Evolutionary conservation across 37 sponge, comb jelly and placozoan genomes (phyloP), one percentile per base, ranked within the genome.

Genomic region (Petrosia ficiformis): DNA sequence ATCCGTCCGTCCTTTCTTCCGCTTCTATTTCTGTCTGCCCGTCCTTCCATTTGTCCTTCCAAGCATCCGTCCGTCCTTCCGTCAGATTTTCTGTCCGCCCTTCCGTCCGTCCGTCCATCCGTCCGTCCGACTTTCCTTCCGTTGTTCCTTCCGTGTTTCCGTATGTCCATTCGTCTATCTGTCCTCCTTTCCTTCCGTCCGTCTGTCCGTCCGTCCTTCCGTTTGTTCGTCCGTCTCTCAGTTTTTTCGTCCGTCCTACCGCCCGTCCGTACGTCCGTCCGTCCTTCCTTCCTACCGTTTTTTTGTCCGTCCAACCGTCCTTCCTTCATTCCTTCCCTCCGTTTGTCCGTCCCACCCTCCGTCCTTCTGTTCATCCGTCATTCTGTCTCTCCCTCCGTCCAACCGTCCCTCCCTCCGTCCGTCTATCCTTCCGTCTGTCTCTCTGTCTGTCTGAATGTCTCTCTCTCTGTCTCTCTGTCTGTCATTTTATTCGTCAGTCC

Each of bases 131-230:
- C 42, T 39, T 52, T 41, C 44, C 52, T 14, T 41, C 28, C 41
- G 21, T 41, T 39, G 40, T 52, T 3, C 72, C 14, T 39, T 16
- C 39, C 5, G n/a, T 52, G 3, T 5, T 39, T 14, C 44, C 52
- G 3, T 2, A 8, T 3, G 19, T 41, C 44, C 10, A 3, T 39
- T 16, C 44, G 19, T 31, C 72, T 41, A n/a, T 16, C 52, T 41
- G 52, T 71, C 72, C 2, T 52, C 8, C 72, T 52, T 39, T 41
- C 72, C 44, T 26, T 39, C 68, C 68, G 24, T 35, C 8, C 68
- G 4, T 39, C 44, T 39, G 3, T 71, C 72, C 44, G 19, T 39
- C 72, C 72, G 25, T 41, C 28, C 72, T 4, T 39, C 72, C 44
- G n/a, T n/a, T n/a, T n/a, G 39, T 6, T 39, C 34, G 4, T 6